Evolutionary conservation across 1,140 invertebrate genomes (phyloP).

Genomic region (Babylonia areolata): DNA sequence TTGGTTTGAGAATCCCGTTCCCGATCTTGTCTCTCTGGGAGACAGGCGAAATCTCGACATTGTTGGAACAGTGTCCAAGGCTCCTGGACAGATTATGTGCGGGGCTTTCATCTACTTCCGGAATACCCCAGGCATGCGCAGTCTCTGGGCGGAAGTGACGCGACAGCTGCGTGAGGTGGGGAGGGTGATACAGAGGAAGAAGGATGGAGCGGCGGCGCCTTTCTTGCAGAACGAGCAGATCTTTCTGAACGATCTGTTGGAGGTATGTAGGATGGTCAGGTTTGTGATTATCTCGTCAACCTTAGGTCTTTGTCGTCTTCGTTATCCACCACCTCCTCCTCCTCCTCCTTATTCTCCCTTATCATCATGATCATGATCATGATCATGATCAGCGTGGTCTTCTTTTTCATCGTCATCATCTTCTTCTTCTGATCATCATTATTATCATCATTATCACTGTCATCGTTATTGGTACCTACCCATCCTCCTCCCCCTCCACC

Average conservation of each 20-base stretch:
- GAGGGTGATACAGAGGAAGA: neutral
- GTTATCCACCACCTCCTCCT: no score
- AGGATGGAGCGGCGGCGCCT: neutral
- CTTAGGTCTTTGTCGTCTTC: no score
- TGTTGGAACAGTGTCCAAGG: slow-evolving; percentile 6
- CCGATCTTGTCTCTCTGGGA: neutral
- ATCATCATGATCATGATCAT: no score
- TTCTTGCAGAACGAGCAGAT: slow-evolving; percentile 3
- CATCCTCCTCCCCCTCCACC: no score
- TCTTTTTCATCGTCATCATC: no score
- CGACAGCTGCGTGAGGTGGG: neutral
- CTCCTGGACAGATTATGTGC: neutral
- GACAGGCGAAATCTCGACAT: neutral
- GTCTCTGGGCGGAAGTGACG: slow-evolving; percentile 30
- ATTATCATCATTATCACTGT: no score
- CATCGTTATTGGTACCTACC: no score
- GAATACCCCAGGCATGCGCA: slow-evolving; percentile 24
- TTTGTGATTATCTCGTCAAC: no score
- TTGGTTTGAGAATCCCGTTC: slow-evolving; percentile 25
- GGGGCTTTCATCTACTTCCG: slow-evolving; percentile 37
- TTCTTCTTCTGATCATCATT: no score
- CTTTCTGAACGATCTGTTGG: slow-evolving; percentile 10
- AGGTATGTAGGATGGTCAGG: neutral
- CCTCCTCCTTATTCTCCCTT: no score
- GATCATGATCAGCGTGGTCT: no score